Conservation (phyloP, 2,797 vertebrate species). For the Paguma larvata region DNA sequence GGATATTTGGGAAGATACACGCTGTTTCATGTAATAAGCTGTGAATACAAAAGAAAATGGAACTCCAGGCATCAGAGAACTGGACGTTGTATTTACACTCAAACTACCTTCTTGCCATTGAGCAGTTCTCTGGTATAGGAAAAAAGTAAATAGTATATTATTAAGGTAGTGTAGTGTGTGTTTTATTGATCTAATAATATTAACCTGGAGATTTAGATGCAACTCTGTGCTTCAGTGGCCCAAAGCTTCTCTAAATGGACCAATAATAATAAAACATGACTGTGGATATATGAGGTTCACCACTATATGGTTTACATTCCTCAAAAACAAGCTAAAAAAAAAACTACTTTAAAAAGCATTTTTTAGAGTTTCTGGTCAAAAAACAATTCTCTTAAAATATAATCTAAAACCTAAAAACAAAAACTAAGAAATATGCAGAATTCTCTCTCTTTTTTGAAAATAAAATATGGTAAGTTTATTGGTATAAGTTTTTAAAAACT, state of each 20-base stretch:
- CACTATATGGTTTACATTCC: background rate
- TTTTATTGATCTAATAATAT: conserved; percentile 64
- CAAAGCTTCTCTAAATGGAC: conserved; percentile 54
- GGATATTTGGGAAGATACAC: conserved; percentile 24
- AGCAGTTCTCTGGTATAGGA: background rate
- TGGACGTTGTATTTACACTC: conserved; percentile 20
- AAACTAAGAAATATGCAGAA: background rate
- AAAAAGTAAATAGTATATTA: conserved; percentile 5
- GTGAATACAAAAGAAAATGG: background rate
- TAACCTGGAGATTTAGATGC: conserved; percentile 20
- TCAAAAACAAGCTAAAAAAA: background rate
- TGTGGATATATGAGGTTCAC: background rate
- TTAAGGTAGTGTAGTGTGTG: background rate
- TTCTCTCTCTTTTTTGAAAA: background rate
- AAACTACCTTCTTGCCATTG: background rate
- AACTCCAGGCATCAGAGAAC: background rate
- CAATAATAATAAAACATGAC: background rate
- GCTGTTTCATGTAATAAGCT: conserved; percentile 51
- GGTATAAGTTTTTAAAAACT: background rate
- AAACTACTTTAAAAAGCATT: background rate
- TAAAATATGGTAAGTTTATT: background rate
- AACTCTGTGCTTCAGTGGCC: background rate
- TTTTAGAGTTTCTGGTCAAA: background rate
- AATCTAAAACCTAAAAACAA: background rate
- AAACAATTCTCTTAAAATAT: background rate